Evolutionary conservation across 2,113 vertebrate species (phyloP).

Genomic region (Misgurnus mizolepis): DNA sequence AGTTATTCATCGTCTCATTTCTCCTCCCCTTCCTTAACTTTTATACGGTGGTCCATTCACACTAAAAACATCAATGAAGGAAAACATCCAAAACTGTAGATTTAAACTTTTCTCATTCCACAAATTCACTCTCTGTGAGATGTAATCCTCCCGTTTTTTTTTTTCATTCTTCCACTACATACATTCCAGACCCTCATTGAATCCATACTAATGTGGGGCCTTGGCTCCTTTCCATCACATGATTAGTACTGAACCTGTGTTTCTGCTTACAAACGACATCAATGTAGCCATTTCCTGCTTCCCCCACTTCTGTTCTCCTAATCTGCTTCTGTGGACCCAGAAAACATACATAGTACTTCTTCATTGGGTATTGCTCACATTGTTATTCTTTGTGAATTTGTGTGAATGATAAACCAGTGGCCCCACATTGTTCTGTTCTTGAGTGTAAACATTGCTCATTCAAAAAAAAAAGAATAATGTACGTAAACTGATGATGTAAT

Average conservation of each 20-base stretch:
- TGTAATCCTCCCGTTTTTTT: slow-evolving; percentile 3
- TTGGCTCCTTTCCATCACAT: slow-evolving; percentile 23
- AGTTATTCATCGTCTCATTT: slow-evolving; percentile 17
- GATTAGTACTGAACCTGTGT: slow-evolving; percentile 38
- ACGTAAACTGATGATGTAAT: slow-evolving; percentile 46
- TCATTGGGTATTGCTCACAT: slow-evolving; percentile 32
- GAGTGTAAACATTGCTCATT: slow-evolving; percentile 53
- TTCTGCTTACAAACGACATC: slow-evolving; percentile 20
- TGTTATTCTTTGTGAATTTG: slow-evolving; percentile 49
- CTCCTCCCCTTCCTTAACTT: not conserved
- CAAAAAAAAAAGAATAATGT: slow-evolving; percentile 16
- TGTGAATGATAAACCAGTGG: slow-evolving; percentile 2
- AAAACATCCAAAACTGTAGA: slow-evolving; percentile 1
- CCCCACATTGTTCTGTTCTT: slow-evolving; percentile 43
- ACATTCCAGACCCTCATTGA: slow-evolving; percentile 51
- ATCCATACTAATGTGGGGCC: not conserved
- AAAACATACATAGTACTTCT: not conserved
- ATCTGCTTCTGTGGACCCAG: slow-evolving; percentile 27
- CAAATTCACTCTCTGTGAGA: slow-evolving; percentile 20
- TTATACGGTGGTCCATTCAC: slow-evolving; percentile 34
- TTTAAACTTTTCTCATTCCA: no score
- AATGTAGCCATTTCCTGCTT: not conserved
- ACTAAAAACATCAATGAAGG: not conserved
- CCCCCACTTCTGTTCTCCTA: slow-evolving; percentile 7
- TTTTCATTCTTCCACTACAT: slow-evolving; percentile 25